Evolutionary conservation across 2,888 invertebrate genomes (phyloP), one percentile per base, ranked within the genome.

Genomic region (Leucoma salicis): DNA sequence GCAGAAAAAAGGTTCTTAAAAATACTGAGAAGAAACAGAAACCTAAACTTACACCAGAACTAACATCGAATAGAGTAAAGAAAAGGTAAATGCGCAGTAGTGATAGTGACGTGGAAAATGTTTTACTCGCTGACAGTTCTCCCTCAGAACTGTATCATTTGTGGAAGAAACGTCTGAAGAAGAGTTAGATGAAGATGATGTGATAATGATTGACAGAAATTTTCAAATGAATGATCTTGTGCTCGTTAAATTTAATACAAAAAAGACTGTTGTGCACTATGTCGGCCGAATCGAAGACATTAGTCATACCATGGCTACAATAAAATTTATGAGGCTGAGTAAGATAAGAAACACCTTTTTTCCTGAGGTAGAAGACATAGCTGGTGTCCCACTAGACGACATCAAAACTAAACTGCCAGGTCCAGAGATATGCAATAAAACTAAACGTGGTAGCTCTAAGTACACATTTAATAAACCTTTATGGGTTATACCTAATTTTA

Each of bases 191-290:
- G 49, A 50, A 49, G 32, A 44, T 42, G 48, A 57, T 47, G 53
- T 51, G 38, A 39, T 51, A 25, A 18, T 47, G n/a, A 7, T 50
- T 11, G 49, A 58, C 28, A 54, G 49, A 31, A 42, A 36, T 31
- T 42, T 42, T 36, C 14, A 42, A 43, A 46, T 49, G 1, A 50
- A 55, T 32, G 41, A 55, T 43, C 51, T 34, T 34, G 45, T 42
- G n/a, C 42, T 42, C 7, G 45, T 51, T 31, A 51, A 51, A 51
- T n/a, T n/a, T n/a, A n/a, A n/a, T n/a, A n/a, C n/a, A n/a, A n/a
- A n/a, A n/a, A n/a, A n/a, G n/a, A n/a, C n/a, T n/a, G n/a, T n/a
- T n/a, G n/a, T n/a, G n/a, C n/a, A n/a, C n/a, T n/a, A n/a, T n/a
- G n/a, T n/a, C n/a, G n/a, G n/a, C n/a, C n/a, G n/a, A n/a, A n/a